These are phyloP conservation scores for Bostrychus sinensis DNA, from an alignment of 2,113 vertebrate species.

Conservation along the genomic window DNA sequence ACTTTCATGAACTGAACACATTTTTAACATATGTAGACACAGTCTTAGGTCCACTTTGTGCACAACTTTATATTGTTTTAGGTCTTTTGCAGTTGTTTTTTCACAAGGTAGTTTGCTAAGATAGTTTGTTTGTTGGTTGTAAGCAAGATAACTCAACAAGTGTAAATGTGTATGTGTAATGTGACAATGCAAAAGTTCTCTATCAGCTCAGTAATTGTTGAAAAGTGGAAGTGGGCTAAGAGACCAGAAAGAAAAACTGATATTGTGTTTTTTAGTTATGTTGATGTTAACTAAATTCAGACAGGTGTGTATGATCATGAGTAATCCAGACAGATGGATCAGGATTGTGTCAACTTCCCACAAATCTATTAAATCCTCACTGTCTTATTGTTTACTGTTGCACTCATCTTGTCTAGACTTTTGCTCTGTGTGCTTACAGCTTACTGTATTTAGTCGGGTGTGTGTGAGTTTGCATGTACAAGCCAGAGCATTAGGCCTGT, in stretches of 20 bases:
- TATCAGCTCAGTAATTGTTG: no score
- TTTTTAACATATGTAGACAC: no score
- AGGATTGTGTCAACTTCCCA: slow-evolving; percentile 19
- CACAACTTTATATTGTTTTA: no score
- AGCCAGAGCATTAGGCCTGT: background rate
- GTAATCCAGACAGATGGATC: slow-evolving; percentile 25
- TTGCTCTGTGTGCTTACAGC: background rate
- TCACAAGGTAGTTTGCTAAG: no score
- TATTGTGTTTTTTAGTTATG: background rate
- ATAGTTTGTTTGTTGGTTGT: no score
- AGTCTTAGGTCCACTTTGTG: no score
- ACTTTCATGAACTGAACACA: no score
- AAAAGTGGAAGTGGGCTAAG: slow-evolving; percentile 35
- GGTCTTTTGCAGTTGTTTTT: no score
- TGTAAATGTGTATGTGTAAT: no score
- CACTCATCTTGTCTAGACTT: slow-evolving; percentile 40
- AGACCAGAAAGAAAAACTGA: slow-evolving; percentile 37
- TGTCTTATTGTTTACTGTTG: slow-evolving; percentile 21
- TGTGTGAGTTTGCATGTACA: slow-evolving; percentile 1
- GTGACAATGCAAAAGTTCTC: no score
- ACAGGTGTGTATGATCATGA: background rate
- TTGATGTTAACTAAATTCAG: background rate
- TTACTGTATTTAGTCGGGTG: background rate
- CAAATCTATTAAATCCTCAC: slow-evolving; percentile 35
- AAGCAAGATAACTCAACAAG: no score